Conservation (phyloP, 2,113 vertebrate species). For the Dicrurus megarhynchus region DNA sequence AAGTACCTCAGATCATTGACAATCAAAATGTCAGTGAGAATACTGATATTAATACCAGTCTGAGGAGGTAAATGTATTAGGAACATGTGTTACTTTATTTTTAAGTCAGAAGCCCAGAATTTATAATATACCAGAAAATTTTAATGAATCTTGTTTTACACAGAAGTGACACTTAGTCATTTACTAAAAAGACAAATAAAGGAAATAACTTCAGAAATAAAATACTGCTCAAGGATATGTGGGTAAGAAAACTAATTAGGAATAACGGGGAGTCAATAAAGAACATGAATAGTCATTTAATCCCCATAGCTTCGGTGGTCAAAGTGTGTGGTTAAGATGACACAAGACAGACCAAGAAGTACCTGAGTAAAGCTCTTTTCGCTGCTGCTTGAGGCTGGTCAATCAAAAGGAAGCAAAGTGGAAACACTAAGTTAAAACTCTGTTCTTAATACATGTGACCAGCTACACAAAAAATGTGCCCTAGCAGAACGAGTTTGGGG, state of each 20-base stretch:
- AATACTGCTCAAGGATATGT: neutral
- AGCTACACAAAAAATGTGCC: neutral
- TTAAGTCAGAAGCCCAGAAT: neutral
- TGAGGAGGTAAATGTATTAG: neutral
- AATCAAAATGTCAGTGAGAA: neutral
- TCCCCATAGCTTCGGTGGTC: neutral
- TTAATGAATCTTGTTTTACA: neutral
- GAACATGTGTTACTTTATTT: neutral
- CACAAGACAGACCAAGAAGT: neutral
- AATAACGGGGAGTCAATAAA: neutral
- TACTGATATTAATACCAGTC: neutral
- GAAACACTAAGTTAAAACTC: neutral
- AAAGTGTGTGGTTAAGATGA: neutral
- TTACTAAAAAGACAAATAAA: neutral
- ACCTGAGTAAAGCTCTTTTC: neutral
- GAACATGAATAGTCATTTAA: neutral
- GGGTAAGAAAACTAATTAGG: neutral
- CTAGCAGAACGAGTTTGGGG: neutral
- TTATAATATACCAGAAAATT: neutral
- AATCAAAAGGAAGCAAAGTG: neutral
- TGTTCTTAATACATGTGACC: rapidly evolving
- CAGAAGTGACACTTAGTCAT: neutral
- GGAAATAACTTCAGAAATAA: neutral
- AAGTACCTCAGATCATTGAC: neutral
- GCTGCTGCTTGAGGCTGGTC: neutral